A percentile compares a stretch with the other conserved stretches of the same genome.
Conservation (phyloP, 2,797 vertebrate genomes). For the Miichthys miiuy region DNA sequence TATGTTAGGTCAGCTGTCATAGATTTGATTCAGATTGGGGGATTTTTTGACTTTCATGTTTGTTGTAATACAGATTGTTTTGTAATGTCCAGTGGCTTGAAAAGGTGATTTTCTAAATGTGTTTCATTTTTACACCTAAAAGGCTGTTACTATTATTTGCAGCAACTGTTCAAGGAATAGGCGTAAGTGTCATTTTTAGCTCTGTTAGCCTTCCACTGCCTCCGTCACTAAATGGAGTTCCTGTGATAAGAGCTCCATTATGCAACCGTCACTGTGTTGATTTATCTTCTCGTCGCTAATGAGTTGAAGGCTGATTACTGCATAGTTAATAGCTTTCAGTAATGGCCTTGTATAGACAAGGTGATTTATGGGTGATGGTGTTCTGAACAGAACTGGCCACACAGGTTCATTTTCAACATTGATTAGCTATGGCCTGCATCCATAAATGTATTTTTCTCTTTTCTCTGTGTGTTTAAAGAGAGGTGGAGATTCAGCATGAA, state of each 20-base stretch:
- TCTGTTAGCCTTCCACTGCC: constrained; percentile 21
- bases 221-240: constrained; percentile 22
- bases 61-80: neutral
- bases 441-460: constrained; percentile 21
- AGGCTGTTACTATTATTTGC: neutral
- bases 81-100: neutral
- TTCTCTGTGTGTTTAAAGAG: neutral
- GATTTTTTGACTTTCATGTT: neutral
- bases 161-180: neutral
- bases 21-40: neutral
- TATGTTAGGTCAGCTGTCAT: neutral
- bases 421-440: constrained; percentile 61
- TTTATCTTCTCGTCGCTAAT: constrained; percentile 65
- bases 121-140: neutral
- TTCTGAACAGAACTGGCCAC: constrained; percentile 47
- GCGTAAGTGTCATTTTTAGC: neutral
- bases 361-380: constrained; percentile 67
- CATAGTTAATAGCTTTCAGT: constrained; percentile 65
- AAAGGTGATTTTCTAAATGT: neutral
- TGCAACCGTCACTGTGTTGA: constrained; percentile 43
- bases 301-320: constrained; percentile 68
- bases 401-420: constrained; percentile 66
- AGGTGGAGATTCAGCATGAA: neutral
- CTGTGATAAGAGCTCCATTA: constrained; percentile 51
- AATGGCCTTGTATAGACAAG: constrained; percentile 60